Base-by-base conservation (phyloP, 2,888 invertebrate genomes). In the Drosophila mercatorum region DNA sequence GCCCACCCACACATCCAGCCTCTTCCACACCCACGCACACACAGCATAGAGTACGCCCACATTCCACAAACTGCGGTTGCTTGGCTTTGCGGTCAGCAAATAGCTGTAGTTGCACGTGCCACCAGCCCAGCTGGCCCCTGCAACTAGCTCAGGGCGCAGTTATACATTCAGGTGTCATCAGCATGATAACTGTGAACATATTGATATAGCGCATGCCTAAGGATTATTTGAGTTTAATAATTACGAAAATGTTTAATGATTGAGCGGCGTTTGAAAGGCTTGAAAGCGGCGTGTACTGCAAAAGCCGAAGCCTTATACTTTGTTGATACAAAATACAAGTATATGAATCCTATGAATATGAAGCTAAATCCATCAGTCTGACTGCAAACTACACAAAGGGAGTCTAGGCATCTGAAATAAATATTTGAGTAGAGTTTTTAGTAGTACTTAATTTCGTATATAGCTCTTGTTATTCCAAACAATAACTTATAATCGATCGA, bases 1-100 rank as follows among this genome's bases (percentile, higher is more conserved):
- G 14, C 22, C 11, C 17, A 52, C 3, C 51, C 61, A 56, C 12
- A 52, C 66, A 53, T 14, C 10, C 52, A 38, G 22, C 22, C 22
- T 22, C 22, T 22, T 22, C 22, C 22, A 22, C 22, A 17, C 14
- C 14, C 22, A 36, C 38, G 17, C 38, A 7, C 31, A 46, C 68
- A 51, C 43, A 22, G 22, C 22, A 22, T 22, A 22, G 22, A 22
- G 22, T 22, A 17, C n/a, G 60, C 67, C 76, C 73, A 47, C 72
- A 73, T 69, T 68, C 72, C 68, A 62, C 79, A 64, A 74, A 68
- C 72, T 87, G 84, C 70, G 84, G 89, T 83, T 70, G 51, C 84
- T 88, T 88, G 78, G 53, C 72, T 55, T 75, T 85, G 84, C 68
- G 84, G 84, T 89, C 78, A 78, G 68, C 67, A 70, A 67, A 49